These are phyloP conservation scores for Hydriomena furcata DNA, from an alignment of 2,888 invertebrate species.

Conservation along the genomic window DNA sequence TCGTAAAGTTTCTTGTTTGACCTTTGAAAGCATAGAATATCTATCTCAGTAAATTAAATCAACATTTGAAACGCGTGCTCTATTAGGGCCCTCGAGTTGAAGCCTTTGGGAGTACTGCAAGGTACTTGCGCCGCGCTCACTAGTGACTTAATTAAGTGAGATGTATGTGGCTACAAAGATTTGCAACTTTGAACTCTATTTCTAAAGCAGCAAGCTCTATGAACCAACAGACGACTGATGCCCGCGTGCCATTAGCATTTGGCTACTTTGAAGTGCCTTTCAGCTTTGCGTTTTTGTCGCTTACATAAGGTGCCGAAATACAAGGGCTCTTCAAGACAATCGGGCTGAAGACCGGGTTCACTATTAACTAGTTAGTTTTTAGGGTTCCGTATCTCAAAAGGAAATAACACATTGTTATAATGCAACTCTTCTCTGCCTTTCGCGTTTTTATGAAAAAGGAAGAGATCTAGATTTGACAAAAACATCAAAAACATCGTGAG, in stretches of 20 bases:
- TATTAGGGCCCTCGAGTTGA: constrained; percentile 43
- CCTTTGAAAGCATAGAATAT: background rate
- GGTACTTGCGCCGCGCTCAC: constrained; percentile 36
- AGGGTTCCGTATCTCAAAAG: no score
- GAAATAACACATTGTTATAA: no score
- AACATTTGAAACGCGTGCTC: constrained; percentile 40
- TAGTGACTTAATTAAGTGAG: constrained; percentile 50
- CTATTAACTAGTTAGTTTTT: no score
- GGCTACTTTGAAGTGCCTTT: constrained; percentile 37
- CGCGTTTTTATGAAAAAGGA: no score
- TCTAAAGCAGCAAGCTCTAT: constrained; percentile 13
- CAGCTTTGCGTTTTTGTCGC: constrained; percentile 28
- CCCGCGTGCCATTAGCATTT: constrained; percentile 42
- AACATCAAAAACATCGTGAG: no score
- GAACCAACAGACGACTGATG: constrained; percentile 2
- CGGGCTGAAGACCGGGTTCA: constrained; percentile 12
- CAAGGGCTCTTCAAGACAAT: constrained; percentile 23
- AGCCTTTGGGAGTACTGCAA: constrained; percentile 33
- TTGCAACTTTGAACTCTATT: constrained; percentile 27
- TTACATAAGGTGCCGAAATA: constrained; percentile 23
- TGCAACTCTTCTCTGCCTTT: no score
- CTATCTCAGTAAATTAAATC: constrained; percentile 31
- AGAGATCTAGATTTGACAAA: no score
- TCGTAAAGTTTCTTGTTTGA: background rate
- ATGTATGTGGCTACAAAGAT: constrained; percentile 29